Evolutionary conservation across 2,888 invertebrate genomes (phyloP), one percentile per base, ranked within the genome.

Genomic region (Harpalus rufipes): DNA sequence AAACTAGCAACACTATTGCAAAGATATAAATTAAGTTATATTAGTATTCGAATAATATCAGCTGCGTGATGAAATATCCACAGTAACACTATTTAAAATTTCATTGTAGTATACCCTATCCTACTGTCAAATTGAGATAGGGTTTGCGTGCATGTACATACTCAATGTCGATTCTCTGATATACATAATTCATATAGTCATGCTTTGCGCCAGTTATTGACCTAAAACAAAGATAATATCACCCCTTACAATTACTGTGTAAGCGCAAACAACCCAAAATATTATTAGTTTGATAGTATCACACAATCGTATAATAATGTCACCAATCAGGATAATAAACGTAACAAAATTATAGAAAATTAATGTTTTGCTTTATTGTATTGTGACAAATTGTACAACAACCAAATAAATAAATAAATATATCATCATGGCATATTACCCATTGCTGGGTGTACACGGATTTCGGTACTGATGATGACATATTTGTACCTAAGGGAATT

Each of bases 131-230:
- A 61, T 61, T 61, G 14, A 61, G 59, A 61, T 61, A 61, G 3
- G 56, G 18, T 1, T 61, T 16, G 59, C 59, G 59, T 61, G 59
- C 16, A 61, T 61, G 59, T 61, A 61, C 59, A 61, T 16, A 61
- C 18, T 51, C 44, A 12, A 51, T 61, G 59, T 61, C 18, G 59
- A 61, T 18, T 14, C 14, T 8, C 59, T 16, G 18, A 7, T 61
- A 61, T 61, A 61, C 16, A 61, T 61, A 61, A 61, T 61, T 61
- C 59, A 61, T 61, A 61, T 18, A 61, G 59, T 14, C 59, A 61
- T 61, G 59, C 59, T 8, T 61, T 18, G 59, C 18, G 59, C 59
- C 59, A 61, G 59, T 61, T 61, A 61, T 61, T 61, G 59, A 61
- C 16, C 59, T 61, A 61, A 12, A 61, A 61, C 59, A 61, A 10